Evolutionary conservation across 2,113 vertebrate genomes (phyloP).

Genomic region (Capra hircus): DNA sequence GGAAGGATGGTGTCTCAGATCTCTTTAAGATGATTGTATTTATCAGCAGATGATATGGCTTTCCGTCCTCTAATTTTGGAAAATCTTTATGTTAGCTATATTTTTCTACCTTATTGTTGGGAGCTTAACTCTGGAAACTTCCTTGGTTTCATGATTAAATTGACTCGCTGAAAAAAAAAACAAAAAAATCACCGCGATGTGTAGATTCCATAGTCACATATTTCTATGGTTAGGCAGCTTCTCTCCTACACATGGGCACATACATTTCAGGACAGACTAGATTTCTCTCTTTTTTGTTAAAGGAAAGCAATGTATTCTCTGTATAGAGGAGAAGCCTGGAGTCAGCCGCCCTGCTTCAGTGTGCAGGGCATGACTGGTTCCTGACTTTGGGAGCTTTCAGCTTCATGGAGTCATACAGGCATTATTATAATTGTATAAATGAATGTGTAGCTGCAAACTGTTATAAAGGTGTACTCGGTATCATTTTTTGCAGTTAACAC

Average conservation of each 20-base stretch:
- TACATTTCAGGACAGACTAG: neutral
- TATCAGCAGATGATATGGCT: neutral
- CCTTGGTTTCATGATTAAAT: conserved; percentile 35
- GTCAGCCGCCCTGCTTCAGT: neutral
- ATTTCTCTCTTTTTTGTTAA: neutral
- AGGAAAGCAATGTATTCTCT: neutral
- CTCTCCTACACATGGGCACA: neutral
- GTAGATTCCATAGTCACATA: neutral
- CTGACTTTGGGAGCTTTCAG: neutral
- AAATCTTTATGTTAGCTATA: neutral
- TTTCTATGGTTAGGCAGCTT: neutral
- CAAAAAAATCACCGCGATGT: neutral
- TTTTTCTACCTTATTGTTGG: conserved; percentile 13
- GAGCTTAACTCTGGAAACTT: neutral
- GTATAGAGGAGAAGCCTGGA: neutral
- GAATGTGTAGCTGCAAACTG: neutral
- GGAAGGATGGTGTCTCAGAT: neutral
- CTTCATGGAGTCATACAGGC: neutral
- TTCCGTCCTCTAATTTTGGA: conserved; percentile 30
- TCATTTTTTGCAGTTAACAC: neutral
- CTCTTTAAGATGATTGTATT: neutral
- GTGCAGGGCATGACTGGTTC: neutral
- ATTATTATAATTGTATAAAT: neutral
- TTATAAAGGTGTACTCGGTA: neutral
- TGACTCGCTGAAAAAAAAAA: neutral